Base-by-base conservation (phyloP, 2,888 invertebrate species). In the Dynastes maya region DNA sequence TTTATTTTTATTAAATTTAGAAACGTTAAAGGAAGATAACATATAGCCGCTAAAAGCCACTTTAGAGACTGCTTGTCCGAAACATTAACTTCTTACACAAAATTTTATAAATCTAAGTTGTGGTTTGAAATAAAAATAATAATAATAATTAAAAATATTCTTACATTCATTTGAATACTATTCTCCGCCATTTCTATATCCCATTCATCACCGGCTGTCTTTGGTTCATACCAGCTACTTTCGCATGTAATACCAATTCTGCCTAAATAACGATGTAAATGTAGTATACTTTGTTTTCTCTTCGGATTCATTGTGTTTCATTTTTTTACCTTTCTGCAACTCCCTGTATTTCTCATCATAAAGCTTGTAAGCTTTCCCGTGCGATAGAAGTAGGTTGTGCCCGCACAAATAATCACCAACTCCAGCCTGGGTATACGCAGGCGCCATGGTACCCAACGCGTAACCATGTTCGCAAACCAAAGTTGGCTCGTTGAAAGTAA, bases 351-450 rank as follows among this genome's bases (percentile, higher is more conserved):
- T 87, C 0, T 87, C 83, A 55, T 92, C 85, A 82, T 92, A 93
- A 83, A 93, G 84, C 6, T 90, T 88, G 83, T 93, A 95, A 0
- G 91, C 92, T 83, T 88, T 90, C 0, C 91, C 94, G 83, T 95
- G 95, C 0, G 94, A 92, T 63, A 91, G 84, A 3, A 95, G 88
- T 65, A 93, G 87, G 77, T 91, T 92, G 84, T 93, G 93, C 0
- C 89, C 91, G 76, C 92, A 93, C 81, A 91, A 83, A 85, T 95
- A 95, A 80, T 91, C 90, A 3, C 91, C 91, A 53, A 91, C 86
- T 0, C 93, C 93, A 22, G 90, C 89, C 55, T 90, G 86, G 1
- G 85, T 83, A 1, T 84, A 85, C 0, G 90, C 91, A 0, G 92
- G 92, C 0, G 92, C 92, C 29, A 81, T 82, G 8, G 79, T 72